These are phyloP conservation scores for Prionailurus bengalensis DNA, from an alignment of 2,113 vertebrate genomes.

Conservation along the genomic window DNA sequence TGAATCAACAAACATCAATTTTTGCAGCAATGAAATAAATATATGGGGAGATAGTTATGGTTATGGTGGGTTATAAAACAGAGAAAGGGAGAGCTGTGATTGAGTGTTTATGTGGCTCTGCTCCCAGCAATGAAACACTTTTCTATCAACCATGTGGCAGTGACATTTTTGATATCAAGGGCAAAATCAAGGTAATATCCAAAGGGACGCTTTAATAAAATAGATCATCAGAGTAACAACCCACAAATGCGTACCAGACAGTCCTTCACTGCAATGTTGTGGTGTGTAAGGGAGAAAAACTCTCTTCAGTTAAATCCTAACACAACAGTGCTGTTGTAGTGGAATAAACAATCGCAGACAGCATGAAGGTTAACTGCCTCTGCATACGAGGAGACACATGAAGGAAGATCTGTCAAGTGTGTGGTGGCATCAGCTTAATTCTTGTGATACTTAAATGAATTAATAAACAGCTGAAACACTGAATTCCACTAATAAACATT, in stretches of 20 bases:
- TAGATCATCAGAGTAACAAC: slow-evolving; percentile 2
- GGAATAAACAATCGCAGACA: not conserved
- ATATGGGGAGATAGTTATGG: not conserved
- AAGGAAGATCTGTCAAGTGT: not conserved
- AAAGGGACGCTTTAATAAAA: slow-evolving; percentile 26
- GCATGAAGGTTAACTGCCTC: not conserved
- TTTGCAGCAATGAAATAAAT: slow-evolving; percentile 56
- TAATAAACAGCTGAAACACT: not conserved
- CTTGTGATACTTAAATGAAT: not conserved
- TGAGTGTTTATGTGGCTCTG: slow-evolving; percentile 27
- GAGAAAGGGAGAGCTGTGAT: slow-evolving; percentile 46
- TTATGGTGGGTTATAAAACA: slow-evolving; percentile 26
- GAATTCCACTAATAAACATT: slow-evolving; percentile 9
- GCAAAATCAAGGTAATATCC: slow-evolving; percentile 49
- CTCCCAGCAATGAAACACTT: not conserved
- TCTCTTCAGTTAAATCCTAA: not conserved
- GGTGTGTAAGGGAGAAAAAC: not conserved
- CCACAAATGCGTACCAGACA: not conserved
- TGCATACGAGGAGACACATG: not conserved
- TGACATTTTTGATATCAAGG: slow-evolving; percentile 44
- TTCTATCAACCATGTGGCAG: not conserved
- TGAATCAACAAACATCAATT: slow-evolving; percentile 61
- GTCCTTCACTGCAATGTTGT: not conserved
- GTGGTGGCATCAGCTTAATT: not conserved
- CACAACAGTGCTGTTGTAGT: not conserved